Base-by-base conservation (phyloP, 2,113 vertebrate species). In the Pluvianellus socialis region DNA sequence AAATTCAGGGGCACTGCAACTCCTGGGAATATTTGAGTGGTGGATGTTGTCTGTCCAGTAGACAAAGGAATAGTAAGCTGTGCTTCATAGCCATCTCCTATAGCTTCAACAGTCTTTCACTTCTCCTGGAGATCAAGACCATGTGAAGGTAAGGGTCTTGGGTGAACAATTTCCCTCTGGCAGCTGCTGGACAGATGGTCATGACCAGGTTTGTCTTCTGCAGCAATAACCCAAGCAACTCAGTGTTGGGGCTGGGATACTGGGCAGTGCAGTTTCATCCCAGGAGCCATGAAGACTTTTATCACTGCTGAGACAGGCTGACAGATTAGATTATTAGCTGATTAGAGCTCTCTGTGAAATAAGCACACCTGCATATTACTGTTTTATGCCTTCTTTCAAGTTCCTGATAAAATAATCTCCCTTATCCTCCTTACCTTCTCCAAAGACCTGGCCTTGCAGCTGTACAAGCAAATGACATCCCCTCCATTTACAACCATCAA, bases 391-490 rank as follows among this genome's bases (percentile, higher is more conserved):
- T 65, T 23, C 42, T 88, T 67, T 82, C 67, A 83, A 45, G 40
- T 33, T 58, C 66, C 67, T 70, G 65, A 67, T 65, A 35, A 91
- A 96, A 87, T 68, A 8, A 87, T 45, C 76, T 38, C 94, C 86
- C 79, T 75, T 85, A 26, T 44, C 49, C 49, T 77, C 67, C 70
- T 38, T n/a, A 23, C 66, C 84, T 82, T 89, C 70, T 87, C 65
- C 70, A 44, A 58, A 63, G 94, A 76, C 86, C 53, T 12, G 5
- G 82, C 86, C 76, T 85, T 40, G 76, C 96, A 96, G 93, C 94
- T 96, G 96, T 87, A 75, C 96, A 96, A 96, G 95, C 93, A 96
- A 89, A 96, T 21, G 30, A 85, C 89, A 82, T 72, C 73, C 84
- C 73, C 52, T 87, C 38, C 89, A 75, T 89, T 95, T 94, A 61